A percentile compares a stretch with the other conserved stretches of the same genome.
phyloP scores from a whole-genome alignment of 2,797 vertebrate species.

The Micropoecilia bifurca region DNA sequence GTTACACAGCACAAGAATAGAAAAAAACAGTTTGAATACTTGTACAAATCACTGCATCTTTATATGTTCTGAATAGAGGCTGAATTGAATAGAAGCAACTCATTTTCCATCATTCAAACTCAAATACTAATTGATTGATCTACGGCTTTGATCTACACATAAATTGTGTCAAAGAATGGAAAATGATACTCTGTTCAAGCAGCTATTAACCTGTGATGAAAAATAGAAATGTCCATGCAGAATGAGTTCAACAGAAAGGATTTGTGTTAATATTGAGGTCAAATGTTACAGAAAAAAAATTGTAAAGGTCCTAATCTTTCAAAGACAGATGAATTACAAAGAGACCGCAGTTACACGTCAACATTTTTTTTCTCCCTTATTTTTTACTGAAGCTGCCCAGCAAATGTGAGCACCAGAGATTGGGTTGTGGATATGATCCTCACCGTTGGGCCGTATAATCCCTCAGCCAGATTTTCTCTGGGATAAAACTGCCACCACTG shows the following conservation, averaged over 20 bases:
- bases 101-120: not conserved
- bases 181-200: not conserved
- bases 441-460: slow-evolving; percentile 47
- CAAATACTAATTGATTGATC: not conserved
- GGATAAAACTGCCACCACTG: slow-evolving; percentile 53
- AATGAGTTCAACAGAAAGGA: not conserved
- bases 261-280: not conserved
- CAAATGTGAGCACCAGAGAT: slow-evolving; percentile 35
- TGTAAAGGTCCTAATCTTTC: slow-evolving; percentile 6
- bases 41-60: not conserved
- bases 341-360: slow-evolving; percentile 8
- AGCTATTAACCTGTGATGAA: not conserved
- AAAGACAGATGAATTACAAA: slow-evolving; percentile 18
- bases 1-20: not conserved
- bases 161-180: not conserved
- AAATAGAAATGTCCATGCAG: not conserved
- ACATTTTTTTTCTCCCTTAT: not conserved
- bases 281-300: not conserved
- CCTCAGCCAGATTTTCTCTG: slow-evolving; percentile 48
- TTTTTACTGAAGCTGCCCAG: slow-evolving; percentile 29
- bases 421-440: slow-evolving; percentile 28
- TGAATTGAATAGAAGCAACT: not conserved
- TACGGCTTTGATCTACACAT: not conserved
- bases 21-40: not conserved
- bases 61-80: not conserved